Evolutionary conservation across 1,140 invertebrate species (phyloP).

Genomic region (Gonatopus flavifemur): DNA sequence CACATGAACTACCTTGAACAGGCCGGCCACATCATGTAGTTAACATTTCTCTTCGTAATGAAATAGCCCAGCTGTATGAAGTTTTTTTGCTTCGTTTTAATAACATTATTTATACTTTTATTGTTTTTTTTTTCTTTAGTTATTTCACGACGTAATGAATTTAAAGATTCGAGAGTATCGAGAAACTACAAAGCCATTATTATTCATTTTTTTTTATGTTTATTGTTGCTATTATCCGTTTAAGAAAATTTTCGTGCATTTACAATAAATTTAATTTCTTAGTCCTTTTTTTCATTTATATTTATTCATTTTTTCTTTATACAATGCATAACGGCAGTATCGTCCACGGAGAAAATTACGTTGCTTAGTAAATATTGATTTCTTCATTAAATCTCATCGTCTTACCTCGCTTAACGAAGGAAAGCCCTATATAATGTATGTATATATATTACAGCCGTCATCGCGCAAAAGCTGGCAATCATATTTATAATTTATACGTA

Average conservation of each 20-base stretch:
- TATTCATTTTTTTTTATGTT: slow-evolving; percentile 17
- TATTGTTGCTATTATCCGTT: slow-evolving; percentile 33
- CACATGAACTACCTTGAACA: slow-evolving; percentile 20
- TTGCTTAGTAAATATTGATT: slow-evolving; percentile 18
- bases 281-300: background rate
- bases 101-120: slow-evolving; percentile 19
- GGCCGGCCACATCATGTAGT: slow-evolving; percentile 45
- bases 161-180: slow-evolving; percentile 35
- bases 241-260: slow-evolving; percentile 36
- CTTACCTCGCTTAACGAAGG: slow-evolving; percentile 39
- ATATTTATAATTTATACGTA: too few relatives aligned
- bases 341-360: slow-evolving; percentile 45
- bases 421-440: slow-evolving; percentile 27
- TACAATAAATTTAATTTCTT: slow-evolving; percentile 37
- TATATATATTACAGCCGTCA: slow-evolving; percentile 34
- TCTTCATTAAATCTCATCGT: slow-evolving; percentile 23
- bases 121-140: slow-evolving; percentile 22
- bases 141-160: slow-evolving; percentile 29
- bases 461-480: slow-evolving; percentile 34
- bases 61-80: slow-evolving; percentile 26
- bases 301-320: slow-evolving; percentile 26
- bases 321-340: slow-evolving; percentile 46
- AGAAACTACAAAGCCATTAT: slow-evolving; percentile 34
- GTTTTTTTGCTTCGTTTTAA: slow-evolving; percentile 25
- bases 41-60: slow-evolving; percentile 41